These are phyloP conservation scores for Iguana delicatissima DNA, from an alignment of 2,797 vertebrate species.

Conservation along the genomic window DNA sequence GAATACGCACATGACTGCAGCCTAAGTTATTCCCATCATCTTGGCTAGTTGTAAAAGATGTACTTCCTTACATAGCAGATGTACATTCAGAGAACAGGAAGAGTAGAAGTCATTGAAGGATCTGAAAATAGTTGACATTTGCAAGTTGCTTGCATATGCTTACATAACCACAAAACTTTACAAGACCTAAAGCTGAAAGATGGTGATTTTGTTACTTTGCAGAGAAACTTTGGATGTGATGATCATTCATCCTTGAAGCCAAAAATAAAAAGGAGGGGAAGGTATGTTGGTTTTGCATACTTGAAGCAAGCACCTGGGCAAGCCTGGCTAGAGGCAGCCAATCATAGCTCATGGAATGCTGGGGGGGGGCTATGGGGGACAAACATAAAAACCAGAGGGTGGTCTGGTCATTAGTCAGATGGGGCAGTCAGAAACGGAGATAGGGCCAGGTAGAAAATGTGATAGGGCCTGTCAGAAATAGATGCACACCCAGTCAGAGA, in stretches of 20 bases:
- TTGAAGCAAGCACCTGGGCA: slow-evolving; percentile 11
- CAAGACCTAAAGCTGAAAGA: slow-evolving; percentile 39
- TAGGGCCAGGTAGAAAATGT: too few relatives aligned
- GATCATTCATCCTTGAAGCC: background rate
- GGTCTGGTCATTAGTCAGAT: too few relatives aligned
- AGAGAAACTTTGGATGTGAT: background rate
- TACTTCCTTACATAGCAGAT: slow-evolving; percentile 3
- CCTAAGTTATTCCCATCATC: background rate
- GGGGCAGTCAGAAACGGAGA: too few relatives aligned
- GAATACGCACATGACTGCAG: background rate
- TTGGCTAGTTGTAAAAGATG: background rate
- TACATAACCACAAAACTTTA: slow-evolving; percentile 18
- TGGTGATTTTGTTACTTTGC: slow-evolving; percentile 7
- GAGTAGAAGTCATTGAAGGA: background rate
- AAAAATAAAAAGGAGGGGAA: background rate
- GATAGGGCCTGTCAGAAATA: too few relatives aligned
- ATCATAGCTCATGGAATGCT: too few relatives aligned
- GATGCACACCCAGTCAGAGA: too few relatives aligned
- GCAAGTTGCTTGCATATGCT: slow-evolving; percentile 13
- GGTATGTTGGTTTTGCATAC: slow-evolving; percentile 3
- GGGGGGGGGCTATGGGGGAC: too few relatives aligned
- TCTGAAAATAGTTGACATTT: slow-evolving; percentile 31
- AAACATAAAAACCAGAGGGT: too few relatives aligned
- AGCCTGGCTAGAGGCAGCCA: too few relatives aligned
- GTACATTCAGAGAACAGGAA: background rate